These are phyloP conservation scores for Mus minutoides DNA, from an alignment of 2,797 vertebrate genomes.

Conservation along the genomic window DNA sequence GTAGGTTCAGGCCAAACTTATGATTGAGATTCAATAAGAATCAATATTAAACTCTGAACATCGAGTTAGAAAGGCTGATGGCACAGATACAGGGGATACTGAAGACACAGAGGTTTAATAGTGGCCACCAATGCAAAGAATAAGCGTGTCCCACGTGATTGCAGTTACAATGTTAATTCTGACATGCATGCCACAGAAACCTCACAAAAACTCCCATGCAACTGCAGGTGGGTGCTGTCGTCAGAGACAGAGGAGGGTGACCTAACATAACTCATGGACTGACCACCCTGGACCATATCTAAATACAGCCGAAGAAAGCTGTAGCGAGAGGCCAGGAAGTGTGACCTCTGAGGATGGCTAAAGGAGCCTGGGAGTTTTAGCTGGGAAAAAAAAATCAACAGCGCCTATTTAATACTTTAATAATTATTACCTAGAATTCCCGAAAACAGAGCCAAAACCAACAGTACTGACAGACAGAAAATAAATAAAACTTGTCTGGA, in stretches of 20 bases:
- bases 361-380: neutral
- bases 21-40: slow-evolving; percentile 26
- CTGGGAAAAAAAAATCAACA: neutral
- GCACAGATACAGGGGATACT: neutral
- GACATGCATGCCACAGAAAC: neutral
- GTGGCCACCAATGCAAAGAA: neutral
- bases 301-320: neutral
- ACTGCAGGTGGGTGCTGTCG: neutral
- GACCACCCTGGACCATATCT: neutral
- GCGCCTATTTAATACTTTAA: neutral
- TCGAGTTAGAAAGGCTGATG: neutral
- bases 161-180: neutral
- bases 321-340: neutral
- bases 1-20: slow-evolving; percentile 7
- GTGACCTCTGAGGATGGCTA: neutral
- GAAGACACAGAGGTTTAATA: neutral
- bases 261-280: neutral
- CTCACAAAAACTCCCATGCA: slow-evolving; percentile 20
- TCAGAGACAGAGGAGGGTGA: neutral
- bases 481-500: neutral
- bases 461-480: neutral
- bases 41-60: neutral
- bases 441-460: neutral
- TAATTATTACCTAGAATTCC: neutral
- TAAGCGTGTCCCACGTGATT: slow-evolving; percentile 18